Conservation (phyloP, 2,888 invertebrate genomes). For the Frankliniella intonsa region DNA sequence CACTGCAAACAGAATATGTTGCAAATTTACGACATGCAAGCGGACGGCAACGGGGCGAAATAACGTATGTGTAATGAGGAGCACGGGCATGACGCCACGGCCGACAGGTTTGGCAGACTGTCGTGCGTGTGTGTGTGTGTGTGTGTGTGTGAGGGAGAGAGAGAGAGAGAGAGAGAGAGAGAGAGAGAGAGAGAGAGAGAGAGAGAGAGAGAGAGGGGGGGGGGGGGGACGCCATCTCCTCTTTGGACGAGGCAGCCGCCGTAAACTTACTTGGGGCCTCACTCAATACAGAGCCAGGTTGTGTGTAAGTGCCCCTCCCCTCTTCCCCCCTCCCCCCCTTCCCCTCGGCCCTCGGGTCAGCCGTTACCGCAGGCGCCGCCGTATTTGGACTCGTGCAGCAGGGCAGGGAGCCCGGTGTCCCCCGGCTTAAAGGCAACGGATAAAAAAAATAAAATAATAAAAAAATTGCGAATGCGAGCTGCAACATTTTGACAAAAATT, state of each 20-base stretch:
- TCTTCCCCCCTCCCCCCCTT: background rate
- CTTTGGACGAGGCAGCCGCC: background rate
- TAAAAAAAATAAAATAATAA: no score
- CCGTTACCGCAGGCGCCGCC: background rate
- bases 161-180: background rate
- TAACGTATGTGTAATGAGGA: background rate
- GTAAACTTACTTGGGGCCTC: background rate
- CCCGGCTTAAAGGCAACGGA: no score
- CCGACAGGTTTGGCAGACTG: background rate
- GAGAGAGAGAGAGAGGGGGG: background rate
- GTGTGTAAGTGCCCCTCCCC: background rate
- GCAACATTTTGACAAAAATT: no score
- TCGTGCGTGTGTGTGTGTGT: background rate
- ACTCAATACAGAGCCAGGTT: background rate
- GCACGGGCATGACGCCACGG: background rate
- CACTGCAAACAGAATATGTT: background rate
- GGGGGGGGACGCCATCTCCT: background rate
- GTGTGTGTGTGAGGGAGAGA: background rate
- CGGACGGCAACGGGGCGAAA: background rate
- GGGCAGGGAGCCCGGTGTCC: no score
- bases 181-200: constrained; percentile 1
- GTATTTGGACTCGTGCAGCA: no score
- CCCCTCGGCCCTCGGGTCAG: background rate
- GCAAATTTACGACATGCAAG: background rate
- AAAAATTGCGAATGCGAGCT: no score